Evolutionary conservation across 1,140 invertebrate species (phyloP), one percentile per base, ranked within the genome.

Genomic region (Melitaea cinxia): DNA sequence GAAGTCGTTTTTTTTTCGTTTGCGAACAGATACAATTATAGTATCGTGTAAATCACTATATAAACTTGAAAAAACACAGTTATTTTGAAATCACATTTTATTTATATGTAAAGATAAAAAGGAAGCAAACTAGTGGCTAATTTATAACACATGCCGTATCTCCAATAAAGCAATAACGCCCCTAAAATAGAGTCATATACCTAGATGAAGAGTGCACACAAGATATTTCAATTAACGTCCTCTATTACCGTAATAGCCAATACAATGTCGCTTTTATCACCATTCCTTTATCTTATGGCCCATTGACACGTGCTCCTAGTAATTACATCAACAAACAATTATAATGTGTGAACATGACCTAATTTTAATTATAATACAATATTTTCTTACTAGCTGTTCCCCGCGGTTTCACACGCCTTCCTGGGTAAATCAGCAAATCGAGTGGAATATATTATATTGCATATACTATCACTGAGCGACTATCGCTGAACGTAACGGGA

Each of bases 261-360:
- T 73, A 72, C 68, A 63, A 67, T 71, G 70, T 64, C 69, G 63
- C 63, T 71, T 76, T 75, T 77, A 77, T 65, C 75, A 75, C 52
- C 69, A 79, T 75, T 70, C 67, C 57, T 75, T 74, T 72, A 67
- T 75, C 63, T 74, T 78, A 73, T 73, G 64, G 70, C 64, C 78
- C 70, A 72, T 77, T 72, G 77, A 80, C 74, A 82, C 70, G 61
- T 69, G 59, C 55, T 71, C 35, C 14, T 60, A 52, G 54, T 59
- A 61, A 70, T 73, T 65, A 72, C 58, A 45, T 60, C 56, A 17
- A 39, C 54, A 55, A 49, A 30, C 45, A 39, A 39, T 61, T 53
- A 56, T 39, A 6, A 23, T 42, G 21, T 55, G 7, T 24, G 33
- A 39, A 56, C 54, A n/a, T 35, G 28, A 19, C 52, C 12, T 33